Evolutionary conservation across 2,797 vertebrate genomes (phyloP), one percentile per base, ranked within the genome.

Genomic region (Cryptoblepharus egeriae): DNA sequence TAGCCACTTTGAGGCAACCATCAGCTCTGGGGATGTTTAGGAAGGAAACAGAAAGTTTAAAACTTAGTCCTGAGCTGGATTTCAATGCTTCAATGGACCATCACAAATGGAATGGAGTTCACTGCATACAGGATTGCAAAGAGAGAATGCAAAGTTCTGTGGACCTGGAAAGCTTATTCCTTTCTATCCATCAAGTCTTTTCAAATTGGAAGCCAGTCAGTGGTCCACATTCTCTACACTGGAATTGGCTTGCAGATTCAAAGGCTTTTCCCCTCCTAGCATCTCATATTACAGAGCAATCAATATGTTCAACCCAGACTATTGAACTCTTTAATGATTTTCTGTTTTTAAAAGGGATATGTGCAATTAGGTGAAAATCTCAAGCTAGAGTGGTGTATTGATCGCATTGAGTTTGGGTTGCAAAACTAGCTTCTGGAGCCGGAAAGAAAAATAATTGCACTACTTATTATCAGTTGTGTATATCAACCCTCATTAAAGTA

Each of bases 341-440:
- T n/a, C 68, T 61, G 81, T 80, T 84, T 80, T 16, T 65, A 79
- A 85, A 87, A 82, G 60, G 12, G 35, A 85, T n/a, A 80, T 30
- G 58, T n/a, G 39, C 75, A 77, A 86, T 76, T 82, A 61, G 88
- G 80, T 63, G 55, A 13, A 35, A 85, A 87, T 85, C 65, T 70
- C 32, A 49, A 24, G 61, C 68, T 68, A 35, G 6, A 3, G 22
- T 57, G 8, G 18, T 78, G 22, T 24, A n/a, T 75, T 58, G 84
- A 81, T 65, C n/a, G 30, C 32, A 76, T 65, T 85, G 85, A 24
- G 15, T 67, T 20, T 20, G 35, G 55, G 20, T 84, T 26, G 64
- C 88, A 74, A 72, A 79, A 81, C 67, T 24, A 55, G 8, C 9
- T 8, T 72, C 0, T 22, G 30, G 83, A 79, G 68, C 79, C 61